A percentile compares a stretch with the other conserved stretches of the same genome.
Evolutionary conservation across 2,113 vertebrate genomes (phyloP).

Genomic region (Gambusia affinis): DNA sequence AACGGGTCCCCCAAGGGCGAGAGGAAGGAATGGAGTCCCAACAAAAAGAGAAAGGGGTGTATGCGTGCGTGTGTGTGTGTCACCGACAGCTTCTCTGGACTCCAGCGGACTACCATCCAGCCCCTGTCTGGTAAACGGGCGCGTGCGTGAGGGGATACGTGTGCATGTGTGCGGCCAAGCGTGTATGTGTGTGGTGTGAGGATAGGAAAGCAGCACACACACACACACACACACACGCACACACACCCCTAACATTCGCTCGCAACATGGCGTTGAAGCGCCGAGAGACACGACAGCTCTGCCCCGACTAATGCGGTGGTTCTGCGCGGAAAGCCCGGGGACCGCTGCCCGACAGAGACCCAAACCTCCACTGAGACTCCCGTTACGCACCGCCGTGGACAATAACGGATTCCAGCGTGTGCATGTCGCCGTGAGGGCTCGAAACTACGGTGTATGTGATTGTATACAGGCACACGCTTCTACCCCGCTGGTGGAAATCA

Average conservation of each 20-base stretch:
- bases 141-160: conserved; percentile 20
- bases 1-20: conserved; percentile 4
- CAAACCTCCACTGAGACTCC: conserved; percentile 32
- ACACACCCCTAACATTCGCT: conserved; percentile 77
- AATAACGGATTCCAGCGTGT: conserved; percentile 68
- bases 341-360: conserved; percentile 31
- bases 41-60: conserved; percentile 20
- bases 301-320: conserved; percentile 61
- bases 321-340: conserved; percentile 46
- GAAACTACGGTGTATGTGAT: not conserved
- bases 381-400: conserved; percentile 58
- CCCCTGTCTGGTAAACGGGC: conserved; percentile 67
- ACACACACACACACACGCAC: conserved; percentile 63
- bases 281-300: conserved; percentile 81
- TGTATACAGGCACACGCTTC: conserved; percentile 67
- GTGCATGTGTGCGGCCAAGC: conserved; percentile 11
- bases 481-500: conserved; percentile 74
- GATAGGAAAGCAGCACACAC: not conserved
- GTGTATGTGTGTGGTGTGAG: conserved; percentile 5
- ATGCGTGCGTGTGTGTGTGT: conserved; percentile 53
- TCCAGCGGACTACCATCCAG: conserved; percentile 62
- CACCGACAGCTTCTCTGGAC: conserved; percentile 66
- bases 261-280: conserved; percentile 85
- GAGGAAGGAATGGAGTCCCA: conserved; percentile 30
- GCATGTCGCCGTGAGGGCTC: conserved; percentile 66